phyloP scores from a whole-genome alignment of 2,113 vertebrate species.

The Ibidorhyncha struthersii region DNA sequence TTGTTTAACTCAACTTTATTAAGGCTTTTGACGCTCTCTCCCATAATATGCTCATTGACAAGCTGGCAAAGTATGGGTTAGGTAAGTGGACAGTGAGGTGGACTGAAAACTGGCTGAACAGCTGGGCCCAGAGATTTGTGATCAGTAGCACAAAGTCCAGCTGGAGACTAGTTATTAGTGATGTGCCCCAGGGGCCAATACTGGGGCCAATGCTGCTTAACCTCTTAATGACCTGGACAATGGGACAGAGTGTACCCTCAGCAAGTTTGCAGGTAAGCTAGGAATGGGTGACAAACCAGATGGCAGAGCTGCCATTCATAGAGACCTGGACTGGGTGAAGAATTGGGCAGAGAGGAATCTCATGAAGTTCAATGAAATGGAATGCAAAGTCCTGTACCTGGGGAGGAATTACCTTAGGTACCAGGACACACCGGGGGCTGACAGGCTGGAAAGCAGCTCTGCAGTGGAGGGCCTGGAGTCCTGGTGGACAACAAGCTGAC shows the following conservation, averaged over 20 bases:
- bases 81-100: too few relatives aligned
- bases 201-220: not conserved
- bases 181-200: not conserved
- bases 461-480: not conserved
- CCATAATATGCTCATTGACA: too few relatives aligned
- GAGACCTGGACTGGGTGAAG: not conserved
- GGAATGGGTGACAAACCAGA: not conserved
- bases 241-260: not conserved
- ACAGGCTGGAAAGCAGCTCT: not conserved
- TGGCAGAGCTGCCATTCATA: not conserved
- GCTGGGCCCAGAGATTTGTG: too few relatives aligned
- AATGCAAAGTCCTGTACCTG: not conserved
- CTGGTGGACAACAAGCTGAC: not conserved
- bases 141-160: too few relatives aligned
- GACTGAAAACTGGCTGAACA: too few relatives aligned
- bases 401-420: not conserved
- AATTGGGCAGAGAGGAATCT: not conserved
- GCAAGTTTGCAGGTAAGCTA: not conserved
- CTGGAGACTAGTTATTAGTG: not conserved
- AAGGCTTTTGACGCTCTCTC: too few relatives aligned
- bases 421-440: not conserved
- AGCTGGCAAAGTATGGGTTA: too few relatives aligned
- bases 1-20: too few relatives aligned
- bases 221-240: not conserved
- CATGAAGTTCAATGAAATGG: not conserved